Base-by-base conservation (phyloP, 2,888 invertebrate genomes). In the Agrochola litura region DNA sequence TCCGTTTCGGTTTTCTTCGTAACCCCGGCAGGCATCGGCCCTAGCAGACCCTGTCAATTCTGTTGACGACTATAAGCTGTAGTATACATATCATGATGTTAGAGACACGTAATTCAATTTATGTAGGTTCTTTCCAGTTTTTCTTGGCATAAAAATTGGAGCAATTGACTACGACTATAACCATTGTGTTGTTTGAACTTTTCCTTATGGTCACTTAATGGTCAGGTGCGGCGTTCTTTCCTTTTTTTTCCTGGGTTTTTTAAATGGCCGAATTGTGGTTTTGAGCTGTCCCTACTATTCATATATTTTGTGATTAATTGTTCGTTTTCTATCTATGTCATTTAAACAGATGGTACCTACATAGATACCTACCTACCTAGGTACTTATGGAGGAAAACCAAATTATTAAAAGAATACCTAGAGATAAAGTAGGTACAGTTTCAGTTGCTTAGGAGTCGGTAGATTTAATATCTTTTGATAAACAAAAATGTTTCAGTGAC, bases 261-360 rank as follows among this genome's bases (percentile, higher is more conserved):
- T 22, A 41, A 60, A n/a, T 54, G 70, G 12, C 43, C 30, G 22
- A 63, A 6, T 81, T 71, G 77, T 67, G 83, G 83, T 76, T 41
- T 22, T 61, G 46, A n/a, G 12, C 16, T 56, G 14, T 30, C 10
- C n/a, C 4, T 14, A 37, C 5, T 37, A 79, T 63, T 72, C 19
- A 72, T 72, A 41, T 58, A 49, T 14, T 43, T 54, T 65, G n/a
- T 79, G 30, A 54, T 41, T 46, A 30, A 49, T 22, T 49, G 12
- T 41, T 61, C 1, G 22, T 25, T 56, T 25, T 9, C 6, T n/a
- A 0, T 6, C n/a, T n/a, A n/a, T n/a, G 30, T 30, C 30, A 30
- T 30, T 30, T 30, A 30, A 30, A 30, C 30, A 30, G 1, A 30
- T 30, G 30, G 30, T 30, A 30, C n/a, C n/a, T n/a, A n/a, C 30